Conservation (phyloP, 2,797 vertebrate species). For the Pelodytes ibericus region DNA sequence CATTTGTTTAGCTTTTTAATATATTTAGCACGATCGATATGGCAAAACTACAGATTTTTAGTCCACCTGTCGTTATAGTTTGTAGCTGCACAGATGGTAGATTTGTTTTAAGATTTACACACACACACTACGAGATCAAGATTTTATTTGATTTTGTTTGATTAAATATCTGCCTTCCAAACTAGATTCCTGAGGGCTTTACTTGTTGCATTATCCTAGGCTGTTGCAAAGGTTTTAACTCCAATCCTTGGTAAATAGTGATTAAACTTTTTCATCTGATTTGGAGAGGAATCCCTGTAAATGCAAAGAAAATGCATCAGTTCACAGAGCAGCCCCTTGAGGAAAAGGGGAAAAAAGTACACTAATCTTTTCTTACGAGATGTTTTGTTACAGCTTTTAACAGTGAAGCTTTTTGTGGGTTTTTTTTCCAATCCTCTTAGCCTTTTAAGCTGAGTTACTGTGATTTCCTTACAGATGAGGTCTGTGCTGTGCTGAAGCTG, state of each 20-base stretch:
- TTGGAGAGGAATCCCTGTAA: neutral
- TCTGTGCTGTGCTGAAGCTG: constrained; percentile 87
- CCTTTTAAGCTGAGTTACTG: constrained; percentile 67
- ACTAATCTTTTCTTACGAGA: constrained; percentile 51
- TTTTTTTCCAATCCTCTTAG: constrained; percentile 66
- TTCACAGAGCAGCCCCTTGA: constrained; percentile 18
- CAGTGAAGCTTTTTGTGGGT: constrained; percentile 57
- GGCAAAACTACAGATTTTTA: too few relatives aligned
- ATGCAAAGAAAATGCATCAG: constrained; percentile 15
- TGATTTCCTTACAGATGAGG: constrained; percentile 82
- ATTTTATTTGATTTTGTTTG: neutral
- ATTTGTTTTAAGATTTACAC: too few relatives aligned
- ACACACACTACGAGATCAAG: too few relatives aligned
- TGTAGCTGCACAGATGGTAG: too few relatives aligned
- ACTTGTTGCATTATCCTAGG: neutral
- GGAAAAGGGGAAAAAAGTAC: constrained; percentile 9
- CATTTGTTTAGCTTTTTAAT: too few relatives aligned
- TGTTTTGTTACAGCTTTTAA: constrained; percentile 43
- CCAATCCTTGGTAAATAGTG: constrained; percentile 5
- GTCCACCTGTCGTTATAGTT: too few relatives aligned
- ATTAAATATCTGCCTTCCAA: neutral
- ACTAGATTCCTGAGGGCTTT: neutral
- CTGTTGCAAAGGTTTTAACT: neutral
- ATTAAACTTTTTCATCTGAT: constrained; percentile 1
- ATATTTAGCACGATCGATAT: too few relatives aligned